Evolutionary conservation across 2,888 invertebrate genomes (phyloP).

Genomic region (Crepidodera aurea): DNA sequence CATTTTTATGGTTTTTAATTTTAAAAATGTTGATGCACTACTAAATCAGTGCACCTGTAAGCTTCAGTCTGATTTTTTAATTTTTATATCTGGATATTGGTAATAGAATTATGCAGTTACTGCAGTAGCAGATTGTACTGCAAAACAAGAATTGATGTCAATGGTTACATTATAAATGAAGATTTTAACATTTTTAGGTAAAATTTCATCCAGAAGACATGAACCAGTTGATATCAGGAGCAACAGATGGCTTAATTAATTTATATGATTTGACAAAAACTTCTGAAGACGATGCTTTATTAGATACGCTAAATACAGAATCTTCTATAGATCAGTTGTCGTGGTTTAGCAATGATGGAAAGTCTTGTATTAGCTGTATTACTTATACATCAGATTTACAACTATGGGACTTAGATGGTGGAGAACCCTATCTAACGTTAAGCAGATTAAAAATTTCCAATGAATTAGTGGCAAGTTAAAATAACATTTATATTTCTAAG

Average conservation of each 20-base stretch:
- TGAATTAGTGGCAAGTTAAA: constrained; percentile 63
- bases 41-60: too few relatives aligned
- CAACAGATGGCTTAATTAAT: constrained; percentile 86
- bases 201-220: constrained; percentile 75
- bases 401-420: constrained; percentile 72
- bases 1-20: too few relatives aligned
- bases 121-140: too few relatives aligned
- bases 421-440: constrained; percentile 68
- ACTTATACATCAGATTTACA: constrained; percentile 77
- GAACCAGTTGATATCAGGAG: constrained; percentile 76
- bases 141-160: too few relatives aligned
- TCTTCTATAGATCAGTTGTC: constrained; percentile 74
- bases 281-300: constrained; percentile 82
- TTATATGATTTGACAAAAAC: constrained; percentile 78
- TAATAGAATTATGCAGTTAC: too few relatives aligned
- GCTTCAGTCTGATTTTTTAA: too few relatives aligned
- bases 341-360: constrained; percentile 63
- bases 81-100: too few relatives aligned
- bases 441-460: constrained; percentile 68
- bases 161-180: too few relatives aligned
- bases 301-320: constrained; percentile 79
- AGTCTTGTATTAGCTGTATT: constrained; percentile 69
- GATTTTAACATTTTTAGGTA: constrained; percentile 61
- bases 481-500: not conserved
- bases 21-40: too few relatives aligned